These are phyloP conservation scores for Danio kyathit DNA, from an alignment of 2,797 vertebrate species.

Conservation along the genomic window DNA sequence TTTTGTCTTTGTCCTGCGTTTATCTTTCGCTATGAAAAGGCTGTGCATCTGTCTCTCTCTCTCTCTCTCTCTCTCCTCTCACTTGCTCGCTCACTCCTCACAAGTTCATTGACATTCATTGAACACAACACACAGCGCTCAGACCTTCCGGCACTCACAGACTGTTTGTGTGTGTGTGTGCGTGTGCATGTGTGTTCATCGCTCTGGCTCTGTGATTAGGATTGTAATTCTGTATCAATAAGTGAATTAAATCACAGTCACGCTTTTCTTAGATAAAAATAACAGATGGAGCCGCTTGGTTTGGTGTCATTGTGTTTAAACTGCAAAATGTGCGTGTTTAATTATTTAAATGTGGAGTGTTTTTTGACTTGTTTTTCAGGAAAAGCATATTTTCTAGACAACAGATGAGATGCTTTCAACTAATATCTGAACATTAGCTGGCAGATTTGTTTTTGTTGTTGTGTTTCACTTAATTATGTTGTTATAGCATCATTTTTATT, in stretches of 20 bases:
- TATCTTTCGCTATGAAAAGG: slow-evolving; percentile 54
- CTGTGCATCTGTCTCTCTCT: slow-evolving; percentile 51
- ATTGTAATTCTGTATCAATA: slow-evolving; percentile 39
- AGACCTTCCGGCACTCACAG: slow-evolving; percentile 60
- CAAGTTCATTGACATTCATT: slow-evolving; percentile 68
- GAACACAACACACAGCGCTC: slow-evolving; percentile 59
- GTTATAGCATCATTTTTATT: background rate
- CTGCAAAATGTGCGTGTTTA: background rate
- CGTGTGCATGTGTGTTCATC: slow-evolving; percentile 35
- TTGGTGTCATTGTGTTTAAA: slow-evolving; percentile 19
- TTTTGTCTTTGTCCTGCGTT: slow-evolving; percentile 57
- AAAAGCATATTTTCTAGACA: background rate
- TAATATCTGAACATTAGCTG: background rate
- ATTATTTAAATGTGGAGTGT: background rate
- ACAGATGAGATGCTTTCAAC: background rate
- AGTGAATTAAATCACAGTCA: slow-evolving; percentile 42
- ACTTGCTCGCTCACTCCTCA: slow-evolving; percentile 36
- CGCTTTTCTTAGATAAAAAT: slow-evolving; percentile 43
- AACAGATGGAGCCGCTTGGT: slow-evolving; percentile 16
- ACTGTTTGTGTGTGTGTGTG: slow-evolving; percentile 39
- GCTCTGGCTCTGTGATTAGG: slow-evolving; percentile 21
- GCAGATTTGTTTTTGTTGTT: background rate
- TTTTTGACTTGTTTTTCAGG: background rate
- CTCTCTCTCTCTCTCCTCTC: slow-evolving; percentile 38
- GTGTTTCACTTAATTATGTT: background rate